phyloP scores from a whole-genome alignment of 2,113 vertebrate genomes.

The Desmodus rotundus region DNA sequence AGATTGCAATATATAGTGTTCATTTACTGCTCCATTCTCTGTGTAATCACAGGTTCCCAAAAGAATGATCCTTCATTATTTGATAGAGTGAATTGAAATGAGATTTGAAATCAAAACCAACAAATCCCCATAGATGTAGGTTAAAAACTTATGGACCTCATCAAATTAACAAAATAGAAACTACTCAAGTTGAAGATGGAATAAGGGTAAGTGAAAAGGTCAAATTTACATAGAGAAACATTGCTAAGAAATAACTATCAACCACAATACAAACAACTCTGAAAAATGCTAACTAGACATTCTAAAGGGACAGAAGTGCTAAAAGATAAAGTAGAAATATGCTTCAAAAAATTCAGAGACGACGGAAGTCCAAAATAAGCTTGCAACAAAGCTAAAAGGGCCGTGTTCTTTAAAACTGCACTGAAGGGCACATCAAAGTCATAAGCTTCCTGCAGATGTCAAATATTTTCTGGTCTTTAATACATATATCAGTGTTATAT shows the following conservation, averaged over 20 bases:
- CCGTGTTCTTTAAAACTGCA: neutral
- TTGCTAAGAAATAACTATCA: slow-evolving; percentile 29
- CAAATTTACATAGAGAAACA: slow-evolving; percentile 41
- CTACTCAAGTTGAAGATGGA: neutral
- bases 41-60: neutral
- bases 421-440: neutral
- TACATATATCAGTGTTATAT: neutral
- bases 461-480: neutral
- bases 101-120: slow-evolving; percentile 28
- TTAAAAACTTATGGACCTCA: neutral
- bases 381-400: neutral
- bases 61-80: neutral
- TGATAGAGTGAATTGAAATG: neutral
- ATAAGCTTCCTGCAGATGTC: neutral
- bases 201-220: slow-evolving; percentile 30
- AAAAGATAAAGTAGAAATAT: neutral
- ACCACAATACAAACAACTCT: neutral
- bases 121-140: neutral
- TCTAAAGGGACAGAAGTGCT: neutral
- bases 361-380: neutral
- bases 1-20: neutral
- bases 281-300: neutral
- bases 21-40: neutral
- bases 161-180: neutral
- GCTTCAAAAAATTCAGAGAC: neutral